Evolutionary conservation across 35 echinoderm and acorn worm genomes (phyloP).

Genomic region (Ophioderma brevispina): DNA sequence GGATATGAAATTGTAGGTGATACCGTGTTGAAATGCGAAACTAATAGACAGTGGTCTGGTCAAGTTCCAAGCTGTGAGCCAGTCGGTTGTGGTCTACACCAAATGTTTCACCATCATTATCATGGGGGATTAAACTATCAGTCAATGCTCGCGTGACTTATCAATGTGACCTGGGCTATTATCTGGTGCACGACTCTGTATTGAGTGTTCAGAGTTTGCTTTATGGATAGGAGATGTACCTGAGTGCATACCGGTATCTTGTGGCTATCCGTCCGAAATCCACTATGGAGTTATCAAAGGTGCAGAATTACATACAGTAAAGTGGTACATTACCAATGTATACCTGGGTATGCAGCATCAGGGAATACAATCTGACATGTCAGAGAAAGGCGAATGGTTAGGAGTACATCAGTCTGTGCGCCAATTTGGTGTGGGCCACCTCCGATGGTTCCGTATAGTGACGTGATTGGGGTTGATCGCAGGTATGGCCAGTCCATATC

Average conservation of each 20-base stretch:
- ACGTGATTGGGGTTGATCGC: conserved; percentile 11
- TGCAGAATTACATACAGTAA: conserved; percentile 26
- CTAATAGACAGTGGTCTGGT: conserved; percentile 20
- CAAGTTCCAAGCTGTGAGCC: conserved; percentile 10
- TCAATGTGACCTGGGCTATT: conserved; percentile 60
- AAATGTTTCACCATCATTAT: neutral
- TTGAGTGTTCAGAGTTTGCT: conserved; percentile 36
- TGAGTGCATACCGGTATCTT: conserved; percentile 53
- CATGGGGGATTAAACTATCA: neutral
- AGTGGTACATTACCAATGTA: conserved; percentile 17
- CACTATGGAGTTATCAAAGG: conserved; percentile 17
- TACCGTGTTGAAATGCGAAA: conserved; percentile 8
- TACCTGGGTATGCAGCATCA: conserved; percentile 13
- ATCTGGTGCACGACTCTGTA: neutral
- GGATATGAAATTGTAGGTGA: conserved; percentile 27
- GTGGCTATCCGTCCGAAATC: conserved; percentile 39
- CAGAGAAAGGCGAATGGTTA: neutral
- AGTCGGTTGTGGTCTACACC: conserved; percentile 29
- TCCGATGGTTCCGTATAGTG: neutral
- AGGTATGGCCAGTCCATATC: neutral
- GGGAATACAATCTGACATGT: neutral
- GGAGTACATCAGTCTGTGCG: neutral
- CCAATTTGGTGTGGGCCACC: conserved; percentile 2
- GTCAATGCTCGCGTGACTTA: conserved; percentile 31
- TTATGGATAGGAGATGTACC: conserved; percentile 51